phyloP scores from a whole-genome alignment of 2,888 invertebrate genomes.

The Drosophila testacea region DNA sequence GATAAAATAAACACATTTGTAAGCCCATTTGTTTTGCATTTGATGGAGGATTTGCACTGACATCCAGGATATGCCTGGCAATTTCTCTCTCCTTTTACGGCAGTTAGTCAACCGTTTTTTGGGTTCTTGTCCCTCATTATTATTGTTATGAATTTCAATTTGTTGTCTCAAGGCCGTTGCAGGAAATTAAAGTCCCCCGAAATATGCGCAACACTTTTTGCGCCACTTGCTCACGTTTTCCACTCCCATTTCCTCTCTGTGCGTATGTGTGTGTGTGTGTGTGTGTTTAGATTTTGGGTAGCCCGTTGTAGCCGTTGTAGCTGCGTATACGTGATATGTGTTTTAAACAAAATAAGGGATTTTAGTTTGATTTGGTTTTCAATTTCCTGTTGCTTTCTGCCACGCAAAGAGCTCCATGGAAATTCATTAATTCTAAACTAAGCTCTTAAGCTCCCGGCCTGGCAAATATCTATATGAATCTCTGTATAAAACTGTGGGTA shows the following conservation, averaged over 20 bases:
- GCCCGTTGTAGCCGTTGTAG: constrained; percentile 24
- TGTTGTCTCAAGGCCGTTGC: constrained; percentile 70
- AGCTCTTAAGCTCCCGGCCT: constrained; percentile 35
- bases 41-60: constrained; percentile 24
- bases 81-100: constrained; percentile 11
- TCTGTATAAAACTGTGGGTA: not conserved
- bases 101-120: constrained; percentile 41
- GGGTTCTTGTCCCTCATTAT: constrained; percentile 47
- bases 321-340: constrained; percentile 75
- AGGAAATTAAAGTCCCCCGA: constrained; percentile 63
- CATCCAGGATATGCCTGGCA: constrained; percentile 6
- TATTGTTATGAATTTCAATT: constrained; percentile 74
- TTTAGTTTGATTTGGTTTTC: constrained; percentile 69
- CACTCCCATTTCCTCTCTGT: not conserved
- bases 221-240: constrained; percentile 42
- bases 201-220: constrained; percentile 72
- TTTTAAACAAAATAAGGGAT: constrained; percentile 55
- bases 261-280: constrained; percentile 15
- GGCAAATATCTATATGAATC: constrained; percentile 2
- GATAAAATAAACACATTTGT: constrained; percentile 31
- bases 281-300: constrained; percentile 22
- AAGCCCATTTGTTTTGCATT: constrained; percentile 43
- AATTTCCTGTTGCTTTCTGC: constrained; percentile 67
- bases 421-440: constrained; percentile 57
- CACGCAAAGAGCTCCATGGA: constrained; percentile 42